Evolutionary conservation across 1,140 invertebrate species (phyloP).

Genomic region (Callitettix versicolor): DNA sequence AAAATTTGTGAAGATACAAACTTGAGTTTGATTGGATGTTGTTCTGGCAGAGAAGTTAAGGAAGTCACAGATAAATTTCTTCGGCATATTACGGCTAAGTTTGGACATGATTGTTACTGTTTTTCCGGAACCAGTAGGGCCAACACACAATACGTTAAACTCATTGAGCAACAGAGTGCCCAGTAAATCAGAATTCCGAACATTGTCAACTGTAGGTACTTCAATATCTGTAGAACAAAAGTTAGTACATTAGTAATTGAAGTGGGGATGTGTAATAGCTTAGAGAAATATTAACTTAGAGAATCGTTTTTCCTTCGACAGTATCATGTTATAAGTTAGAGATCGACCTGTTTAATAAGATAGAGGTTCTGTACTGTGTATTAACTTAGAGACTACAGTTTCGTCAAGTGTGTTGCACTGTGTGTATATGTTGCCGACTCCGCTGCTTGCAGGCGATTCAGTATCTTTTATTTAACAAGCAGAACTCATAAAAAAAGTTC

Average conservation of each 20-base stretch:
- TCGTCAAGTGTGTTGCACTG: no score
- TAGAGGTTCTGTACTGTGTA: no score
- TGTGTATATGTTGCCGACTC: no score
- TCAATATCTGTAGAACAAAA: constrained; percentile 40
- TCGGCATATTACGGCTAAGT: constrained; percentile 45
- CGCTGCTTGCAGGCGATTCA: no score
- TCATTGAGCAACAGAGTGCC: constrained; percentile 45
- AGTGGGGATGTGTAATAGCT: no score
- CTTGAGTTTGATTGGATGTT: constrained; percentile 65
- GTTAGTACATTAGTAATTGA: neutral
- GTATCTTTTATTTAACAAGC: no score
- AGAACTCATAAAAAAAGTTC: no score
- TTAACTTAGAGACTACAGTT: no score
- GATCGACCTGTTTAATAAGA: no score
- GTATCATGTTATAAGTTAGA: no score
- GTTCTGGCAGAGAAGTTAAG: constrained; percentile 72
- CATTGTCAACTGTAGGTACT: constrained; percentile 55
- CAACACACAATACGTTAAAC: constrained; percentile 59
- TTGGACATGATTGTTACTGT: constrained; percentile 60
- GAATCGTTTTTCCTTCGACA: no score
- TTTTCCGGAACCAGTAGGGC: constrained; percentile 75
- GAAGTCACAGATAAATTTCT: constrained; percentile 61
- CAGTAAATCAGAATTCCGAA: constrained; percentile 41
- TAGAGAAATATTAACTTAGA: no score
- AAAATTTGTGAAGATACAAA: constrained; percentile 32